These are phyloP conservation scores for Catocala sponsa DNA, from an alignment of 2,888 invertebrate species.

Conservation along the genomic window DNA sequence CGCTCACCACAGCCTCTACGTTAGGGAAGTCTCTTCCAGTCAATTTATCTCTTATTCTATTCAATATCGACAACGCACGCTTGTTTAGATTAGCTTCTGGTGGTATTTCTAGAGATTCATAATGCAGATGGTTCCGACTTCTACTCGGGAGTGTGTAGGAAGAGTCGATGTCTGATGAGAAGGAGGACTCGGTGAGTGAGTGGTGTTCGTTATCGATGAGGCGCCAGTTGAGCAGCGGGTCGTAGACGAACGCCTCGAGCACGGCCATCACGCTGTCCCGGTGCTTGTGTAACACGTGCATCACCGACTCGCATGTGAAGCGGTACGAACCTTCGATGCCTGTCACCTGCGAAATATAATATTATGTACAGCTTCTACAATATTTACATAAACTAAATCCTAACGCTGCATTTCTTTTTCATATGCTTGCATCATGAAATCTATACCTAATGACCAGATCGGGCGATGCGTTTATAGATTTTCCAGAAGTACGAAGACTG, in stretches of 20 bases:
- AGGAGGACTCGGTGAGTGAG: conserved; percentile 76
- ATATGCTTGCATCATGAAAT: too few species aligned
- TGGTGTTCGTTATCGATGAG: conserved; percentile 85
- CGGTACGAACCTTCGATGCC: conserved; percentile 99
- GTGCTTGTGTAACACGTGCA: conserved; percentile 97
- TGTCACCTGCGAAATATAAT: conserved; percentile 89
- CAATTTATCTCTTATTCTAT: conserved; percentile 97
- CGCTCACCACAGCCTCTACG: conserved; percentile 91
- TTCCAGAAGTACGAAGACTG: too few species aligned
- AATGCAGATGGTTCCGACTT: conserved; percentile 74
- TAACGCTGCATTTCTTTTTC: too few species aligned
- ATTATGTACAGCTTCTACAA: neutral
- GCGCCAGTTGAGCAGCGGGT: conserved; percentile 99
- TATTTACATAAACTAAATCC: neutral
- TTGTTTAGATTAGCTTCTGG: conserved; percentile 95
- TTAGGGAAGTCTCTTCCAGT: conserved; percentile 97
- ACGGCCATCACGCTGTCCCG: conserved; percentile 99
- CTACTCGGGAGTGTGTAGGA: conserved; percentile 77
- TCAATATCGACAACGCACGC: conserved; percentile 96
- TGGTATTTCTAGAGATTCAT: conserved; percentile 80
- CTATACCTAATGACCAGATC: too few species aligned
- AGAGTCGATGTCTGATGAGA: conserved; percentile 79
- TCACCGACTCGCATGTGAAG: conserved; percentile 98
- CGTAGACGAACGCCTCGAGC: conserved; percentile 99
- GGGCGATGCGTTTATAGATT: too few species aligned